Evolutionary conservation across 2,888 invertebrate genomes (phyloP).

Genomic region (Thymelicus lineola): DNA sequence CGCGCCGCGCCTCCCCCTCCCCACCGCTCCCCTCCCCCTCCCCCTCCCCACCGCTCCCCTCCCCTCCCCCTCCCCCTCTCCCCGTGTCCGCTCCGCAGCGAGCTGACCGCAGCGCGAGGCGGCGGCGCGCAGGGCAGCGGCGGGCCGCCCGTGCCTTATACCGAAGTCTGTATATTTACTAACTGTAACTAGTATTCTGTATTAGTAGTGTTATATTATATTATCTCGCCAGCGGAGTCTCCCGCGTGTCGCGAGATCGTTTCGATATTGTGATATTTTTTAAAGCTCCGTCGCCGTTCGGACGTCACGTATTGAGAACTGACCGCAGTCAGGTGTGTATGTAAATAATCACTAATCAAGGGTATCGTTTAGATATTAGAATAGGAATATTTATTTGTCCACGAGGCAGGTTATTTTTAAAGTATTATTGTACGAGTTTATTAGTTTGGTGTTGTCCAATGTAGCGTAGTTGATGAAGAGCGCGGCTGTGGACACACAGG

Average conservation of each 20-base stretch:
- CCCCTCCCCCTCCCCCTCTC: too few species aligned
- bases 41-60: too few species aligned
- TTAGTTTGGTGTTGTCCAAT: slow-evolving; percentile 10
- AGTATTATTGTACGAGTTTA: slow-evolving; percentile 8
- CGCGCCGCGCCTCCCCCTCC: too few species aligned
- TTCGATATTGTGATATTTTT: slow-evolving; percentile 45
- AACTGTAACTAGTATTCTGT: slow-evolving; percentile 11
- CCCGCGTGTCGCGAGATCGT: background rate
- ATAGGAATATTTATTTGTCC: slow-evolving; percentile 21
- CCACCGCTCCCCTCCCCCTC: too few species aligned
- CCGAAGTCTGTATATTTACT: slow-evolving; percentile 63
- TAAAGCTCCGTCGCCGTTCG: slow-evolving; percentile 29
- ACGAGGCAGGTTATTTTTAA: slow-evolving; percentile 8
- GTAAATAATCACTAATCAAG: slow-evolving; percentile 26
- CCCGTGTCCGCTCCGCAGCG: too few species aligned
- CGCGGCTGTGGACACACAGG: too few species aligned
- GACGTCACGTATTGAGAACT: background rate
- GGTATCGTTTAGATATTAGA: slow-evolving; percentile 19
- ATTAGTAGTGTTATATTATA: background rate
- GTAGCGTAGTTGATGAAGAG: background rate
- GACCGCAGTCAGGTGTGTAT: slow-evolving; percentile 34
- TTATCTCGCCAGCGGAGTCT: background rate
- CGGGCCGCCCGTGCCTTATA: slow-evolving; percentile 69
- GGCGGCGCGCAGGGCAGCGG: slow-evolving; percentile 52
- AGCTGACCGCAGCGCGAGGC: slow-evolving; percentile 37